Evolutionary conservation across 1,140 invertebrate species (phyloP).

Genomic region (Scaptomyza hsui): DNA sequence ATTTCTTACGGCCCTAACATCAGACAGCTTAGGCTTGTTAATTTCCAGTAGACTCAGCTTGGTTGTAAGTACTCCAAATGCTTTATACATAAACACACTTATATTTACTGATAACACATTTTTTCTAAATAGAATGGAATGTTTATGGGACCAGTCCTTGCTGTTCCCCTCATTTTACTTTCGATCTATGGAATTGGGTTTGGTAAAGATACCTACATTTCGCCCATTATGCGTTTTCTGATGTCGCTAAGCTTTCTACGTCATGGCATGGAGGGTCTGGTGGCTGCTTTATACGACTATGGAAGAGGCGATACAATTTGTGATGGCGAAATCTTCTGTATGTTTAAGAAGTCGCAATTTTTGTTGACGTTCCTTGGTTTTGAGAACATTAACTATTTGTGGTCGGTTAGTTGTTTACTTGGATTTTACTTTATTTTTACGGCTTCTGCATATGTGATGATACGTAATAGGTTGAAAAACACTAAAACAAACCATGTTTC

Average conservation of each 20-base stretch:
- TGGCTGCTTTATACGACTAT: constrained; percentile 91
- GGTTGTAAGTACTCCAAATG: constrained; percentile 86
- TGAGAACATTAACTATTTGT: constrained; percentile 67
- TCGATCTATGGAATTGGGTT: constrained; percentile 91
- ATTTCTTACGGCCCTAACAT: constrained; percentile 88
- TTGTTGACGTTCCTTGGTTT: constrained; percentile 76
- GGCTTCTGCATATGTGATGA: constrained; percentile 67
- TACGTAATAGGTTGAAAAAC: constrained; percentile 68
- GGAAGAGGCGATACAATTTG: constrained; percentile 88
- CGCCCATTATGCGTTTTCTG: constrained; percentile 88
- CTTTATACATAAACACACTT: too few species aligned
- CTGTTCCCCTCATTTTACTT: constrained; percentile 90
- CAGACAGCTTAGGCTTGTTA: constrained; percentile 90
- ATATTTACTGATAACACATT: constrained; percentile 2
- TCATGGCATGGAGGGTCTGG: constrained; percentile 90
- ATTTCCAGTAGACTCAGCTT: constrained; percentile 89
- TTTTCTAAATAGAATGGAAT: constrained; percentile 88
- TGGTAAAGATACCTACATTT: constrained; percentile 85
- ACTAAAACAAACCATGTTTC: constrained; percentile 52
- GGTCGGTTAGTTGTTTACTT: constrained; percentile 68
- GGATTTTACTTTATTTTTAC: constrained; percentile 77
- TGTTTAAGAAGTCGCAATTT: constrained; percentile 87
- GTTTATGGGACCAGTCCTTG: constrained; percentile 90
- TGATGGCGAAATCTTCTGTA: constrained; percentile 88
- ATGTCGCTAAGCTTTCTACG: constrained; percentile 94